Base-by-base conservation (phyloP, 2,888 invertebrate genomes). In the Gryllus longicercus region DNA sequence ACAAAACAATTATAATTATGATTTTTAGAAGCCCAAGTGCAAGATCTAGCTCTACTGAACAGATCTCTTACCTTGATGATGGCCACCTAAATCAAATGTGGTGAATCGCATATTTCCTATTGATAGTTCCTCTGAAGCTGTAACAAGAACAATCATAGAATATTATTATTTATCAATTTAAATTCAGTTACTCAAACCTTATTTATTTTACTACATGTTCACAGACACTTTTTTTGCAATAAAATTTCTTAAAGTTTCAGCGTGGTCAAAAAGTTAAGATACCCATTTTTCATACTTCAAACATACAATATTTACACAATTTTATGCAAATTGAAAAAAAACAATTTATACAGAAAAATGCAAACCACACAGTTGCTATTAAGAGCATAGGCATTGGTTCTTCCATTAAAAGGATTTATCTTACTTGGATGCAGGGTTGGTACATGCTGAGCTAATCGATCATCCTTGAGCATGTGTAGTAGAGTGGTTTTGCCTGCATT, bases 401-500 rank as follows among this genome's bases (percentile, higher is more conserved):
- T 80, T n/a, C 63, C 78, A 75, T 77, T 74, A 83, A 77, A 80
- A 78, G 21, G 18, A 21, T 38, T 82, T 80, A 82, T 89, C 92
- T 94, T 91, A 98, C 98, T 99, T 87, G 99, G 99, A 92, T 99
- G 99, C 87, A 99, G 91, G 84, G 99, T 99, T 84, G 99, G 99
- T 85, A 99, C 98, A 91, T 98, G 99, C 91, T 99, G 99, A 85
- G 99, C 99, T 90, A 99, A 92, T 90, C 98, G 93, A 91, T 99
- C 99, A 91, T 99, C 99, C 92, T 99, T 99, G 89, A 99, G 92
- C 99, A 99, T 99, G 89, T 99, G 99, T 85, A 99, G 92, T 85
- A 99, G 91, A 85, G 99, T 99, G 80, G 99, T 99, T 91, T 99
- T 99, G 85, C 99, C 99, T 84, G 99, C 99, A 92, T 99, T 99